Evolutionary conservation across 2,888 invertebrate genomes (phyloP).

Genomic region (Elegia similella): DNA sequence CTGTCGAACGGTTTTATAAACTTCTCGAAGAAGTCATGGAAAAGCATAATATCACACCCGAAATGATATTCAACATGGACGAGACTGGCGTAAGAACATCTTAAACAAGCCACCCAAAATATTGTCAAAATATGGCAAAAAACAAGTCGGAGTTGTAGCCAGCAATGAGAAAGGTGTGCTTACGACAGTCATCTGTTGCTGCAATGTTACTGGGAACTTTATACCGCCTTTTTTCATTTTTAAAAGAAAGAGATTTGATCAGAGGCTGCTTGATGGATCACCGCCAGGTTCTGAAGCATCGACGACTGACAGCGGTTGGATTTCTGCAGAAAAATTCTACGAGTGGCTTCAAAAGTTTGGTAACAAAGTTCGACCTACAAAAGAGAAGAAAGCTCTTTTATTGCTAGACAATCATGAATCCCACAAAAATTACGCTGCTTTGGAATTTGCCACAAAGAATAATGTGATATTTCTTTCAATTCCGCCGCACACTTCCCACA

Average conservation of each 20-base stretch:
- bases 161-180: too few relatives aligned
- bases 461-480: conserved; percentile 11
- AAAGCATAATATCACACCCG: too few relatives aligned
- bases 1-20: too few relatives aligned
- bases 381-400: conserved; percentile 34
- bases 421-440: conserved; percentile 3
- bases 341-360: conserved; percentile 36
- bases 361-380: conserved; percentile 31
- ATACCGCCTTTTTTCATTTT: conserved; percentile 44
- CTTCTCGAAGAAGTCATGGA: too few relatives aligned
- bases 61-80: conserved; percentile 31
- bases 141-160: too few relatives aligned
- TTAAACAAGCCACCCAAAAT: conserved; percentile 29
- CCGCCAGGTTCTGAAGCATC: conserved; percentile 34
- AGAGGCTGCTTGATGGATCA: conserved; percentile 35
- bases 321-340: conserved; percentile 32
- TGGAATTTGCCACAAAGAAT: conserved; percentile 11
- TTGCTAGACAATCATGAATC: conserved; percentile 24
- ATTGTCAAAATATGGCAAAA: conserved; percentile 24
- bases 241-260: conserved; percentile 37
- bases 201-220: too few relatives aligned
- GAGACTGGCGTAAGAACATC: conserved; percentile 30
- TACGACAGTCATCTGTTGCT: conserved; percentile 36
- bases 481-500: conserved; percentile 3
- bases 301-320: conserved; percentile 35